Percentiles rank a stretch among this genome's conserved stretches.
phyloP scores from a whole-genome alignment of 2,113 vertebrate genomes.

The Zapornia atra region DNA sequence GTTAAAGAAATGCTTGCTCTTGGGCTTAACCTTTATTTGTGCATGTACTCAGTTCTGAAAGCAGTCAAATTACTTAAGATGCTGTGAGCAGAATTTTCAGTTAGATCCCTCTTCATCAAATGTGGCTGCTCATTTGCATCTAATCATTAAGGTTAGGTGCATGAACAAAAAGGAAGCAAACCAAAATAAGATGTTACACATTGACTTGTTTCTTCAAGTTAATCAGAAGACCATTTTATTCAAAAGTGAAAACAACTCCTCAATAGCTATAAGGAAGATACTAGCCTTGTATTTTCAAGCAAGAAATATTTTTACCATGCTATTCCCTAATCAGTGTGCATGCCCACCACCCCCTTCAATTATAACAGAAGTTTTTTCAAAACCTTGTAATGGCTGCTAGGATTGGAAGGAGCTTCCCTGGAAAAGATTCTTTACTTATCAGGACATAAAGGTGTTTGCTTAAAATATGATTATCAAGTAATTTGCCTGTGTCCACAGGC shows the following conservation, averaged over 20 bases:
- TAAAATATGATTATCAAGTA: background rate
- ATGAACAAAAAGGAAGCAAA: background rate
- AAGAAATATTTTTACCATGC: background rate
- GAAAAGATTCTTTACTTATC: background rate
- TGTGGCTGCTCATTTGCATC: background rate
- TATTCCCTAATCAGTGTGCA: too few species aligned
- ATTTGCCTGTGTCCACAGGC: background rate
- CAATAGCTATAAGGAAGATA: background rate
- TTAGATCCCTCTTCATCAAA: background rate
- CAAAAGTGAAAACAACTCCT: background rate
- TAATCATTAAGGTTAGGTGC: background rate
- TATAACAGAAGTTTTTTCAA: background rate
- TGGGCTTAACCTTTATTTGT: background rate
- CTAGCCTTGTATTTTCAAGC: background rate
- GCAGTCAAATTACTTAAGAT: background rate
- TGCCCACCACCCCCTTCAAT: background rate
- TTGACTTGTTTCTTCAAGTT: background rate
- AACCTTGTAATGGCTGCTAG: fast-evolving
- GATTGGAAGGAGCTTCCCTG: background rate
- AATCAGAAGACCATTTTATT: background rate
- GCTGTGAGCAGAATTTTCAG: background rate
- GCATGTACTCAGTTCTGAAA: background rate
- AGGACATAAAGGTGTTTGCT: background rate
- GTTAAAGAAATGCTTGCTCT: background rate
- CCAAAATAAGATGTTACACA: background rate